Base-by-base conservation (phyloP, 1,140 invertebrate species). In the Contarinia nasturtii region DNA sequence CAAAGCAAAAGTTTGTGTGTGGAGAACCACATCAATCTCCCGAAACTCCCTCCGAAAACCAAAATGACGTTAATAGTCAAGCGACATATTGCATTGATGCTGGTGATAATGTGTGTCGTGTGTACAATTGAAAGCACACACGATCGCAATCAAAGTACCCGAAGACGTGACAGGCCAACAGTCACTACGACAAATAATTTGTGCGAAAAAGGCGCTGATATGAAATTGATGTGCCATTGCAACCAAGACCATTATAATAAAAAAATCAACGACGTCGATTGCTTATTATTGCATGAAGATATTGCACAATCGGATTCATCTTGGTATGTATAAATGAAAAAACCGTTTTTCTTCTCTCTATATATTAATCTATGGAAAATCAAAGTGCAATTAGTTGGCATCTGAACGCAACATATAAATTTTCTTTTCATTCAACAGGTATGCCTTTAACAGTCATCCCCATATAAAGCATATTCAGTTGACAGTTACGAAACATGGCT, bases 361-460 rank as follows among this genome's bases (percentile, higher is more conserved):
- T n/a, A n/a, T n/a, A n/a, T n/a, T n/a, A n/a, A n/a, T n/a, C n/a
- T n/a, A n/a, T n/a, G n/a, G n/a, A n/a, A n/a, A n/a, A n/a, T n/a
- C n/a, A n/a, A n/a, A n/a, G n/a, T n/a, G n/a, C n/a, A n/a, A n/a
- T n/a, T n/a, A n/a, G n/a, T n/a, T n/a, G n/a, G n/a, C n/a, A n/a
- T n/a, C n/a, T n/a, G n/a, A n/a, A n/a, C n/a, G n/a, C n/a, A n/a
- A n/a, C n/a, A n/a, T n/a, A n/a, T n/a, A n/a, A n/a, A n/a, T n/a
- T n/a, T n/a, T n/a, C n/a, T n/a, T n/a, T n/a, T n/a, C n/a, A n/a
- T n/a, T n/a, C n/a, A n/a, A n/a, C n/a, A n/a, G n/a, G n/a, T n/a
- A 64, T 42, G 68, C 76, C 54, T 84, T 86, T 58, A 65, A 67
- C 7, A 77, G 77, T 4, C 81, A 85, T 60, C 72, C 71, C n/a